Evolutionary conservation across 2,888 invertebrate species (phyloP).

Genomic region (Cryptus armator): DNA sequence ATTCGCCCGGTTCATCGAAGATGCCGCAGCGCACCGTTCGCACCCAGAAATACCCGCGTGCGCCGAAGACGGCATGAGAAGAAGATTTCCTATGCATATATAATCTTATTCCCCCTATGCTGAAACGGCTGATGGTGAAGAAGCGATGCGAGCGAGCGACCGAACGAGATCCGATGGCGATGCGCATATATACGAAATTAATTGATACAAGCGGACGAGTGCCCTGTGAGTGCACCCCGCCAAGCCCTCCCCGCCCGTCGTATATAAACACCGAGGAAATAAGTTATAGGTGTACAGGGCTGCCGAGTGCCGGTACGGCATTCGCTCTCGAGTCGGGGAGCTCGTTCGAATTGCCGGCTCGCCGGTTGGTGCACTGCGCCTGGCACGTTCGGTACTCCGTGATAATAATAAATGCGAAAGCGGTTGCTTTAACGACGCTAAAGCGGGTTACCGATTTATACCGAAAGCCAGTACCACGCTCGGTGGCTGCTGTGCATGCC

Average conservation of each 20-base stretch:
- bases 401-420: constrained; percentile 68
- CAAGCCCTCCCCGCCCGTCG: constrained; percentile 13
- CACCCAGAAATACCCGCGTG: constrained; percentile 17
- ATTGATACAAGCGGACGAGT: constrained; percentile 57
- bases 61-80: constrained; percentile 30
- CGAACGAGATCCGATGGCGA: constrained; percentile 29
- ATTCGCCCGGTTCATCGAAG: constrained; percentile 51
- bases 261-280: constrained; percentile 49
- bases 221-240: constrained; percentile 1
- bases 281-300: constrained; percentile 29
- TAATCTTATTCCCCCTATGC: constrained; percentile 27
- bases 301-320: constrained; percentile 20
- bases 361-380: constrained; percentile 42
- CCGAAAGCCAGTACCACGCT: constrained; percentile 53
- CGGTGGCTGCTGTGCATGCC: constrained; percentile 1
- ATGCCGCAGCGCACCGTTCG: constrained; percentile 49
- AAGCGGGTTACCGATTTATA: constrained; percentile 69
- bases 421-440: constrained; percentile 68
- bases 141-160: constrained; percentile 16
- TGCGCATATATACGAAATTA: constrained; percentile 50
- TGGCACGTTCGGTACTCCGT: constrained; percentile 61
- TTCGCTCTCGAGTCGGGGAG: constrained; percentile 59
- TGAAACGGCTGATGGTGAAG: constrained; percentile 31
- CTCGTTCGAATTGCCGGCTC: constrained; percentile 55
- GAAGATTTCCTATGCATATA: constrained; percentile 47